Percentiles rank a stretch among this genome's conserved stretches.
These are phyloP conservation scores for Pangasius mekongensis DNA, from an alignment of 2,797 vertebrate genomes.

Conservation along the genomic window DNA sequence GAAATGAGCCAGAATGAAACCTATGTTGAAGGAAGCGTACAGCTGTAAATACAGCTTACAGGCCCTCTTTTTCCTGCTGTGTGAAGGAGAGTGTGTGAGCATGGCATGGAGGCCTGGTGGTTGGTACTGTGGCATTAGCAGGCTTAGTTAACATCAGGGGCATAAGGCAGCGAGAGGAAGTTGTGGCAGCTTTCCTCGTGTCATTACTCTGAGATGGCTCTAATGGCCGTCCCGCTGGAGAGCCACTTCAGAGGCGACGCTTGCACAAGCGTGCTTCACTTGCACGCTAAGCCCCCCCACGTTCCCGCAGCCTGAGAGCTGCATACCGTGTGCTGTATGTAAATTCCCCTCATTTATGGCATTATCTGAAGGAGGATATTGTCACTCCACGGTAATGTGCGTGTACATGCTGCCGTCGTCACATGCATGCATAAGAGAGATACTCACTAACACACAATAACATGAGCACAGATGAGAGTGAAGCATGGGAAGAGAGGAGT, in stretches of 20 bases:
- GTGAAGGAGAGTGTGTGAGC: slow-evolving; percentile 37
- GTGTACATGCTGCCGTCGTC: slow-evolving; percentile 69
- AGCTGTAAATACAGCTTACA: slow-evolving; percentile 43
- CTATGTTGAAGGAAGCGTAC: slow-evolving; percentile 33
- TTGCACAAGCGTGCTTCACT: slow-evolving; percentile 59
- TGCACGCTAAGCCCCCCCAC: slow-evolving; percentile 43
- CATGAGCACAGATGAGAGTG: slow-evolving; percentile 67
- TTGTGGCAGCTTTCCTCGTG: slow-evolving; percentile 65
- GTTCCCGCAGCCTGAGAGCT: slow-evolving; percentile 50
- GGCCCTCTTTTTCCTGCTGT: slow-evolving; percentile 20
- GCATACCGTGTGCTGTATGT: slow-evolving; percentile 70
- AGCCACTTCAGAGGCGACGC: slow-evolving; percentile 68
- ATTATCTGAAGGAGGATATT: slow-evolving; percentile 83
- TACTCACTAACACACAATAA: slow-evolving; percentile 75
- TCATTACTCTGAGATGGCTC: slow-evolving; percentile 80
- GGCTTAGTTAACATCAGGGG: slow-evolving; percentile 54
- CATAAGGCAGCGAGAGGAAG: slow-evolving; percentile 50
- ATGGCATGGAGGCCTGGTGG: slow-evolving; percentile 39
- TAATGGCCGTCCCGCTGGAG: slow-evolving; percentile 80
- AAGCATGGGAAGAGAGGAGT: slow-evolving; percentile 50
- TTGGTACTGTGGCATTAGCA: slow-evolving; percentile 48
- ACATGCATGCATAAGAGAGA: slow-evolving; percentile 71
- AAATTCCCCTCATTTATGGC: slow-evolving; percentile 82
- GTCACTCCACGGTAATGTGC: slow-evolving; percentile 78
- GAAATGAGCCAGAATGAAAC: slow-evolving; percentile 31